Base-by-base conservation (phyloP, 2,888 invertebrate species). In the Clitarchus hookeri region DNA sequence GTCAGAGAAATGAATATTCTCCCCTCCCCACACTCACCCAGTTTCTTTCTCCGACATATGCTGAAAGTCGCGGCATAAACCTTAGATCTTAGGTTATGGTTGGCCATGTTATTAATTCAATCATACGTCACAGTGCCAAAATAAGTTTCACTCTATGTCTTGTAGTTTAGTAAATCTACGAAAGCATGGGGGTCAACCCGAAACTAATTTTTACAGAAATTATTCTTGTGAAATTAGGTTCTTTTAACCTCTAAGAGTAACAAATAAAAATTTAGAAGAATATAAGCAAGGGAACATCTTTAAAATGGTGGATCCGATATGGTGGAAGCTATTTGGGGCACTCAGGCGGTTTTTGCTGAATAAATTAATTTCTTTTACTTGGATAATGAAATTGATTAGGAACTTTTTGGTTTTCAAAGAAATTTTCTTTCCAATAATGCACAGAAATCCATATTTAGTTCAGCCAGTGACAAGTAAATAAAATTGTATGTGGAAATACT, bases 271-370 rank as follows among this genome's bases (percentile, higher is more conserved):
- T 78, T 11, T 23, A 78, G 78, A 78, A 78, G 16, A n/a, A 8
- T 78, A 26, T 78, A 78, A 78, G 78, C 19, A 78, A 23, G 78
- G 23, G 78, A 78, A 78, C 78, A 78, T 23, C 78, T 78, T 6
- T 26, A 78, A 78, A 78, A 78, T 78, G 78, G 78, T 23, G 78
- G 78, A 78, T 78, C 78, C 78, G 19, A 78, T 23, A 78, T 78
- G 78, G 78, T n/a, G n/a, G n/a, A n/a, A n/a, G n/a, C n/a, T n/a
- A 11, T 23, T n/a, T 78, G 19, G 2, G 13, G 26, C 78, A 78
- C n/a, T 78, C 78, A 11, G 0, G 26, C 16, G n/a, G n/a, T 78
- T 78, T 11, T 78, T 78, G 13, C n/a, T 78, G 11, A 78, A 8
- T 78, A 78, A 78, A 11, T 19, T 78, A 25, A 19, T 19, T 19